phyloP scores from a whole-genome alignment of 64 coral and sea anemone genomes.

The Trachythela sp. region DNA sequence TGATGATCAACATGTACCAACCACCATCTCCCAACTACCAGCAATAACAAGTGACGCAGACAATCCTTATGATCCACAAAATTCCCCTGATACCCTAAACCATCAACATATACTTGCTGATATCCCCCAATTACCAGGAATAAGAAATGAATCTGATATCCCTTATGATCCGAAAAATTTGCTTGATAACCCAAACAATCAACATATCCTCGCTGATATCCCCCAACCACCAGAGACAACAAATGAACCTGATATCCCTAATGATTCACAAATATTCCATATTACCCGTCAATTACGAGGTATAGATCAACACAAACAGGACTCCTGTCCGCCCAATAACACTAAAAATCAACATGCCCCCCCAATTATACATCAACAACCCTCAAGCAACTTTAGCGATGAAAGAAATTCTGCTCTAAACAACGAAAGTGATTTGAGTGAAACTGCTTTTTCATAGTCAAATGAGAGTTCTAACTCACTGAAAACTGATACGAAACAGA shows the following conservation, averaged over 20 bases:
- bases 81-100: not conserved
- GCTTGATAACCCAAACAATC: not conserved
- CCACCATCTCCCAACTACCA: not conserved
- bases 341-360: not conserved
- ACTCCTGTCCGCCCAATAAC: not conserved
- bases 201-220: not conserved
- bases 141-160: not conserved
- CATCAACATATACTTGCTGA: not conserved
- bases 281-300: not conserved
- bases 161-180: not conserved
- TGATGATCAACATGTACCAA: not conserved
- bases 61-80: not conserved
- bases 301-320: not conserved
- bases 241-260: not conserved
- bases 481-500: not conserved
- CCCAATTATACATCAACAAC: not conserved
- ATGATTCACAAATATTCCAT: conserved; percentile 11
- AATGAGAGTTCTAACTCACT: not conserved
- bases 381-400: not conserved
- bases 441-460: not conserved
- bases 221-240: not conserved
- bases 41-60: not conserved
- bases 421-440: not conserved
- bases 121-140: not conserved
- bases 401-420: not conserved